Base-by-base conservation (phyloP, 2,113 vertebrate genomes). In the Zonotrichia leucophrys region DNA sequence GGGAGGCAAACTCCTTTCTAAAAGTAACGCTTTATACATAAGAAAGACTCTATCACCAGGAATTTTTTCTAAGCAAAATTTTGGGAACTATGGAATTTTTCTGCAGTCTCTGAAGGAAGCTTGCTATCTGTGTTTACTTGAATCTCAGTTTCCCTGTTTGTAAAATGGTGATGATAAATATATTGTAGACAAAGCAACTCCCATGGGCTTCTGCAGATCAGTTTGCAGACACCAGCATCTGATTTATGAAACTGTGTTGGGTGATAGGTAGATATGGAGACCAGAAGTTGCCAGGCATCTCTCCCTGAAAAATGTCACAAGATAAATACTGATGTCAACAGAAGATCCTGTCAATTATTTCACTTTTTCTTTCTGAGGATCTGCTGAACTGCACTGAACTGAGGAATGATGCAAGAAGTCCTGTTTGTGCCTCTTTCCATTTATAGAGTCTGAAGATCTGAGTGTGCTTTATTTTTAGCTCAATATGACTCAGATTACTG, bases 391-490 rank as follows among this genome's bases (percentile, higher is more conserved):
- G 33, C 46, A 75, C 68, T 90, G 25, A 66, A 35, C 37, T 16
- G 37, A 75, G 24, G n/a, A n/a, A 91, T 82, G 24, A 64, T n/a
- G 8, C 17, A 90, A 25, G 9, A 93, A 73, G 46, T 25, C 56
- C 25, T 68, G 7, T 67, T 67, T 88, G 25, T 88, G n/a, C 14
- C 27, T 84, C 82, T 90, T 90, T 50, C 79, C 37, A 25, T 90
- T 62, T 73, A 85, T 33, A 88, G 74, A 56, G 7, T 85, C 60
- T 85, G 58, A 79, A 76, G 33, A 66, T 73, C 63, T 85, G 50
- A 92, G 24, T 35, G 70, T 68, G n/a, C 9, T 83, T 67, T 95
- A 89, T 96, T 94, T 87, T 89, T 87, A 92, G 60, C 59, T 93
- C 79, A 35, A 17, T 37, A 16, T 92, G 86, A 94, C 69, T 86